Percentiles rank a stretch among this genome's conserved stretches.
phyloP scores from a whole-genome alignment of 2,797 vertebrate genomes.

The Hydrolagus colliei region DNA sequence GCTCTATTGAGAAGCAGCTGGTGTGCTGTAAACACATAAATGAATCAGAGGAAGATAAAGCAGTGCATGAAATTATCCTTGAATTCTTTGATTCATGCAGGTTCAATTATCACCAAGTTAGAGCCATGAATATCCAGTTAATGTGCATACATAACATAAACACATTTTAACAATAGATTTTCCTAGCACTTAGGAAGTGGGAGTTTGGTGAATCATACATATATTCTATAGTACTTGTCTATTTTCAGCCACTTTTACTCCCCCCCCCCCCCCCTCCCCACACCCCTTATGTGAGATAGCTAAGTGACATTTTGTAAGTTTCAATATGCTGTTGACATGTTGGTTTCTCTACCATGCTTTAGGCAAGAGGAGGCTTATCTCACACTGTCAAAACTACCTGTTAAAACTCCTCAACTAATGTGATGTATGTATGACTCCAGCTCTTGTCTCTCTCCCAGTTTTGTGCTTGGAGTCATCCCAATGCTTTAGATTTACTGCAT shows the following conservation, averaged over 20 bases:
- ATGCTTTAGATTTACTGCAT: neutral
- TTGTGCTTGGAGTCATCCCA: too few species aligned
- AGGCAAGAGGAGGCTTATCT: neutral
- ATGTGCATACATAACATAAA: neutral
- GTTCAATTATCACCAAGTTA: neutral
- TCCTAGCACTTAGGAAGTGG: neutral
- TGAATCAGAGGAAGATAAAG: neutral
- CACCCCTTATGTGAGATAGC: neutral
- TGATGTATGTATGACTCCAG: neutral
- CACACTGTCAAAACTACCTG: neutral
- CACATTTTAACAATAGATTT: slow-evolving; percentile 5
- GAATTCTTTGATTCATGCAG: neutral
- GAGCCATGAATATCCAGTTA: slow-evolving; percentile 4
- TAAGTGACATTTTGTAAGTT: neutral
- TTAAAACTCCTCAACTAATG: neutral
- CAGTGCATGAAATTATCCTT: neutral
- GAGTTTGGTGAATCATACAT: neutral
- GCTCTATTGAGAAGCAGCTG: neutral
- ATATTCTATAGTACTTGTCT: neutral
- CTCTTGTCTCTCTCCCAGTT: neutral
- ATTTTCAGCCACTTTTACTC: neutral
- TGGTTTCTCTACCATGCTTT: neutral
- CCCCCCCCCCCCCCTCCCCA: too few species aligned
- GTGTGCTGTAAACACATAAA: neutral
- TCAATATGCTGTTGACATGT: neutral